Conservation (phyloP, 2,888 invertebrate genomes). For the Neelides folsomi region DNA sequence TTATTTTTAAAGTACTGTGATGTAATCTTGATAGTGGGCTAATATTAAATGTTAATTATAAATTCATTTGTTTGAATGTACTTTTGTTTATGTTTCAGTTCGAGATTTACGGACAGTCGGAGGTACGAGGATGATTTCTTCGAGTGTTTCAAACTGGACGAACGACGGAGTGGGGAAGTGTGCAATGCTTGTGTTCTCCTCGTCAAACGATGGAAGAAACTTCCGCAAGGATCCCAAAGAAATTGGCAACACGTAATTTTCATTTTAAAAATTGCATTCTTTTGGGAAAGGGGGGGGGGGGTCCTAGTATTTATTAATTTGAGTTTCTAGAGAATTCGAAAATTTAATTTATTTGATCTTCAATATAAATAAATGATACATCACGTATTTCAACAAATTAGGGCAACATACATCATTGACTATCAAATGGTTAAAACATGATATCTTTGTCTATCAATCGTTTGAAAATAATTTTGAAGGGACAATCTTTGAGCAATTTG, state of each 20-base stretch:
- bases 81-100: conserved; percentile 43
- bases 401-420: too few species aligned
- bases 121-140: conserved; percentile 70
- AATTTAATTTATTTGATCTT: too few species aligned
- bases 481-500: too few species aligned
- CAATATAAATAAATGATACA: too few species aligned
- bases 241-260: conserved; percentile 70
- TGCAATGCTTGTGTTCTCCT: conserved; percentile 74
- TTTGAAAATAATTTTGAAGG: too few species aligned
- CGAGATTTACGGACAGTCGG: conserved; percentile 68
- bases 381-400: too few species aligned
- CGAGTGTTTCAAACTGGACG: conserved; percentile 60
- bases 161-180: conserved; percentile 64
- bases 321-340: too few species aligned
- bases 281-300: too few species aligned
- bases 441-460: too few species aligned
- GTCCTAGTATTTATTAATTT: conserved; percentile 5
- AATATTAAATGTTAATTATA: not conserved
- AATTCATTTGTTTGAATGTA: conserved; percentile 2
- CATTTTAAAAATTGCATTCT: too few species aligned
- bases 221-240: conserved; percentile 55
- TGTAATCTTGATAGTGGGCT: not conserved
- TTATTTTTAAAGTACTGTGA: not conserved
- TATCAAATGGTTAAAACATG: too few species aligned
- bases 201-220: conserved; percentile 66